Conservation (phyloP, 2,888 invertebrate species). For the Acleris emargana region DNA sequence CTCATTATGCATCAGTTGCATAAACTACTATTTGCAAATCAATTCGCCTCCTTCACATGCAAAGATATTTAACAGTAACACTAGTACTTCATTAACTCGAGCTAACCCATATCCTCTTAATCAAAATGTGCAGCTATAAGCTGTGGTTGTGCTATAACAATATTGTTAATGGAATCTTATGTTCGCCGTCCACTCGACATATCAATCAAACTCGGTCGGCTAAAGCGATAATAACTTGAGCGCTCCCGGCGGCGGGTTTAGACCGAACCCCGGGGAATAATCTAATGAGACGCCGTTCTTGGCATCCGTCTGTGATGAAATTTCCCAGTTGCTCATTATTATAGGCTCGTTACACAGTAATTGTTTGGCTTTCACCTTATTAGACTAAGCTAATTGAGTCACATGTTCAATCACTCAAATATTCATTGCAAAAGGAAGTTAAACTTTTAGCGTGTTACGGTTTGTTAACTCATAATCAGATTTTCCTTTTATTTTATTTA, state of each 20-base stretch:
- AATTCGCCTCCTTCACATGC: no score
- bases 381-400: constrained; percentile 21
- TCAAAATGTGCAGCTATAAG: background rate
- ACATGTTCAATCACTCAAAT: constrained; percentile 2
- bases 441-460: constrained; percentile 1
- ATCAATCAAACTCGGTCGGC: constrained; percentile 30
- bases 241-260: constrained; percentile 11
- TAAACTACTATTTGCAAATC: no score
- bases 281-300: constrained; percentile 47
- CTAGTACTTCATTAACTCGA: no score
- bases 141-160: background rate
- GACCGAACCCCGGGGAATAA: constrained; percentile 47
- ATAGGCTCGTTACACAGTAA: constrained; percentile 14
- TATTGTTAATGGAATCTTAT: constrained; percentile 16
- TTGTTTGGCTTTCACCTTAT: constrained; percentile 25
- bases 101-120: no score
- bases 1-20: no score
- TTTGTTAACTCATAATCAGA: background rate
- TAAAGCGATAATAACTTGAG: constrained; percentile 42
- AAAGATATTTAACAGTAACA: no score
- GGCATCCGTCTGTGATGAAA: constrained; percentile 45
- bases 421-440: background rate
- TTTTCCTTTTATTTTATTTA: background rate
- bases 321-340: constrained; percentile 39
- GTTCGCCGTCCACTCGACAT: constrained; percentile 20